Percentiles rank a stretch among this genome's conserved stretches.
These are phyloP conservation scores for Boloria euphrosyne DNA, from an alignment of 2,888 invertebrate species.

Conservation along the genomic window DNA sequence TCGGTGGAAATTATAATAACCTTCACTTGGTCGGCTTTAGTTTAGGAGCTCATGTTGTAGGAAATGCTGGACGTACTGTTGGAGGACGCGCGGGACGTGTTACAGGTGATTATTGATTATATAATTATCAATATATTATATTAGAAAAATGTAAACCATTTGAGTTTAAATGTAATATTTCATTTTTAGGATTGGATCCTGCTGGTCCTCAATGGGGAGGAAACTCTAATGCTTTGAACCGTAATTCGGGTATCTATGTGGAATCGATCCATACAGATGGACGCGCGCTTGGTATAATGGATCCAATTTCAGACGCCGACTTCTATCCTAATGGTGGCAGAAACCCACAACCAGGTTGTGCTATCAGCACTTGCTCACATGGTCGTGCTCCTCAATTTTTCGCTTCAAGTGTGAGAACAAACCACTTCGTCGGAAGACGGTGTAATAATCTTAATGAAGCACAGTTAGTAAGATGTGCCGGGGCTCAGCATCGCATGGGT, in stretches of 20 bases:
- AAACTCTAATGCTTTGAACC: slow-evolving; percentile 47
- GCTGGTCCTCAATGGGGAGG: slow-evolving; percentile 54
- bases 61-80: slow-evolving; percentile 58
- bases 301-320: slow-evolving; percentile 47
- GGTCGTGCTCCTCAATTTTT: slow-evolving; percentile 46
- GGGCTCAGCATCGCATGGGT: slow-evolving; percentile 43
- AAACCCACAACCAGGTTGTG: slow-evolving; percentile 50
- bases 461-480: slow-evolving; percentile 40
- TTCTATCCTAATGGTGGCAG: slow-evolving; percentile 56
- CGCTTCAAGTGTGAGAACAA: slow-evolving; percentile 46
- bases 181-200: slow-evolving; percentile 53
- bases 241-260: slow-evolving; percentile 48
- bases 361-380: slow-evolving; percentile 49
- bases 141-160: too few relatives aligned
- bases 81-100: slow-evolving; percentile 51
- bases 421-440: slow-evolving; percentile 46
- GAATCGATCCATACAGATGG: slow-evolving; percentile 54
- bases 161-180: too few relatives aligned
- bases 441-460: slow-evolving; percentile 45
- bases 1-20: slow-evolving; percentile 64
- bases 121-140: not conserved
- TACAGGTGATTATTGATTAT: slow-evolving; percentile 52
- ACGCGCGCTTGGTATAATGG: slow-evolving; percentile 48
- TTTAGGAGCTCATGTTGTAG: slow-evolving; percentile 74
- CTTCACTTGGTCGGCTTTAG: slow-evolving; percentile 74